These are phyloP conservation scores for Netelia virgata DNA, from an alignment of 2,888 invertebrate species.

Conservation along the genomic window DNA sequence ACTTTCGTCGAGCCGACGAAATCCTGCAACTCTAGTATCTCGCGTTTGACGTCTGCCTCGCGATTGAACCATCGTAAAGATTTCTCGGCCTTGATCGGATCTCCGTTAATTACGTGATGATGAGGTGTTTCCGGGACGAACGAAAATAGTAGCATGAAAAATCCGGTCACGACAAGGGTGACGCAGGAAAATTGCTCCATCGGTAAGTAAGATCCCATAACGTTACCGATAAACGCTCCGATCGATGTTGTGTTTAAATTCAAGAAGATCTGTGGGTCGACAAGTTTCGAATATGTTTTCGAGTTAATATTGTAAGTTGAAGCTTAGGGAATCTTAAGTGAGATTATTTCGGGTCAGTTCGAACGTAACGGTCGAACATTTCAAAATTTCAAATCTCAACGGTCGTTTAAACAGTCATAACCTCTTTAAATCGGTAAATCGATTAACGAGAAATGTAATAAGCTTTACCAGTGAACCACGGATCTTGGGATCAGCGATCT, in stretches of 20 bases:
- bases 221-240: constrained; percentile 81
- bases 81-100: constrained; percentile 78
- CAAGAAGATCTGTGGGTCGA: constrained; percentile 78
- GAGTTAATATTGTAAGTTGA: not conserved
- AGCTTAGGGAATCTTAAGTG: not conserved
- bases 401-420: not conserved
- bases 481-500: constrained; percentile 82
- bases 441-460: too few species aligned
- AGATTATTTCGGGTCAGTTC: not conserved
- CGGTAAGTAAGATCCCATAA: constrained; percentile 82
- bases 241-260: constrained; percentile 78
- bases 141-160: constrained; percentile 79
- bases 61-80: constrained; percentile 81
- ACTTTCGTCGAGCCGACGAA: constrained; percentile 74
- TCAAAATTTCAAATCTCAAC: not conserved
- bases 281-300: not conserved
- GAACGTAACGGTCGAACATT: not conserved
- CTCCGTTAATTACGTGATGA: constrained; percentile 77
- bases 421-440: too few species aligned
- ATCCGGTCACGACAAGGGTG: constrained; percentile 76
- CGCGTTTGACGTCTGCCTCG: constrained; percentile 77
- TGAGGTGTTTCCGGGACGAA: constrained; percentile 83
- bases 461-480: constrained; percentile 81
- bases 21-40: constrained; percentile 78
- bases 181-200: constrained; percentile 80